These are phyloP conservation scores for Machimus atricapillus DNA, from an alignment of 2,888 invertebrate genomes.

Conservation along the genomic window DNA sequence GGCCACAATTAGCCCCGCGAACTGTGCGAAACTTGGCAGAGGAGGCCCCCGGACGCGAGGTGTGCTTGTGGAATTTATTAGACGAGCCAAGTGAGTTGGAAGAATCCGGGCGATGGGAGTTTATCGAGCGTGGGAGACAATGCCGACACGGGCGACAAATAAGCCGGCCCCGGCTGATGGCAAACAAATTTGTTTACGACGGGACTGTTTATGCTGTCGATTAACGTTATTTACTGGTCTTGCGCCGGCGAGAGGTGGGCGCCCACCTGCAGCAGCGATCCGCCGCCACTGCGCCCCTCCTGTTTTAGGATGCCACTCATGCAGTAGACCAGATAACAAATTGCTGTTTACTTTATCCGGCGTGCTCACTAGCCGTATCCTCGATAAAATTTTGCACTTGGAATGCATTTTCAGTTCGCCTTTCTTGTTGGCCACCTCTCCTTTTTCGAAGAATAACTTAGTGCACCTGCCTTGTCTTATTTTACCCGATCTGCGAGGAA, in stretches of 20 bases:
- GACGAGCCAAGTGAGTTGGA: slow-evolving; percentile 29
- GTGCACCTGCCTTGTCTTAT: background rate
- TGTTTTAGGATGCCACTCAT: background rate
- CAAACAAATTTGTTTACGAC: slow-evolving; percentile 37
- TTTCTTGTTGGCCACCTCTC: background rate
- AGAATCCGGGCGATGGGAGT: slow-evolving; percentile 7
- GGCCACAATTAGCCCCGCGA: slow-evolving; percentile 29
- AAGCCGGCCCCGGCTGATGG: background rate
- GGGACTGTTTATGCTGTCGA: slow-evolving; percentile 14
- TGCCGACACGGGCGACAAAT: background rate
- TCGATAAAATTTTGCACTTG: background rate
- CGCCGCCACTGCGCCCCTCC: background rate
- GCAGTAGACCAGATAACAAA: background rate
- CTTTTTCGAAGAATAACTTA: background rate
- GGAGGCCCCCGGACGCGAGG: background rate
- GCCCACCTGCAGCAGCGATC: background rate
- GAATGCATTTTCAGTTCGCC: background rate
- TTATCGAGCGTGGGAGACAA: slow-evolving; percentile 27
- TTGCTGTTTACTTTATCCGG: background rate
- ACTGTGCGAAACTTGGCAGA: background rate
- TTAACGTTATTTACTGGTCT: slow-evolving; percentile 21
- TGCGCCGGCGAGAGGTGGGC: background rate
- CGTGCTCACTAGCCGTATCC: background rate
- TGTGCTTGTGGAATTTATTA: slow-evolving; percentile 31
- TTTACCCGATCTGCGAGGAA: background rate